These are phyloP conservation scores for Cryptoprocta ferox DNA, from an alignment of 2,797 vertebrate genomes.

Conservation along the genomic window DNA sequence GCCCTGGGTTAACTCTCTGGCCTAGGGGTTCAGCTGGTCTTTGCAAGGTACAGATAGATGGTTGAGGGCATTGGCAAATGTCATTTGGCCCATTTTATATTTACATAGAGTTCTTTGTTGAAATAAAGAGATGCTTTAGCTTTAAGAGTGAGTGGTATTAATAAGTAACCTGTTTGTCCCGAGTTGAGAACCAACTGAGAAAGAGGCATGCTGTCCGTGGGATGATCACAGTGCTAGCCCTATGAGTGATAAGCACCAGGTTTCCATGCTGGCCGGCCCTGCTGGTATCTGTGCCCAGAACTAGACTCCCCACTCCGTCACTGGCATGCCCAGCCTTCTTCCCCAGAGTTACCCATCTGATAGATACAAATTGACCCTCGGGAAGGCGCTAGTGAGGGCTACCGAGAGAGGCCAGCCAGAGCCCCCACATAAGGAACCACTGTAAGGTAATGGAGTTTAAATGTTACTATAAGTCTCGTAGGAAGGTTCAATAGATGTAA, in stretches of 20 bases:
- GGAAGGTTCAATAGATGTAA: background rate
- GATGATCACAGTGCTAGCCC: no score
- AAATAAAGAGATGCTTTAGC: background rate
- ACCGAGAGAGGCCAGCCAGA: no score
- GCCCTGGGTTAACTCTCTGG: background rate
- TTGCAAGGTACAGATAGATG: background rate
- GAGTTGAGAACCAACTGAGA: background rate
- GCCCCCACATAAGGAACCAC: background rate
- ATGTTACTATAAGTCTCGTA: background rate
- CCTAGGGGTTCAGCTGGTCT: background rate
- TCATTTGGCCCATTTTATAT: background rate
- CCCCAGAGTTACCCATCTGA: background rate
- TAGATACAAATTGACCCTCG: background rate
- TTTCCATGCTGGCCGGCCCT: background rate
- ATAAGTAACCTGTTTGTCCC: background rate
- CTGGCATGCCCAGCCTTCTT: background rate
- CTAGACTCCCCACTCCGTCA: background rate
- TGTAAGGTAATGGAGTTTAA: background rate
- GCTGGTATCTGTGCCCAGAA: background rate
- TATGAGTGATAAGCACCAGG: accelerated
- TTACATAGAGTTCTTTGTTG: background rate
- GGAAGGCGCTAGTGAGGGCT: background rate
- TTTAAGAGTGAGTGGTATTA: background rate
- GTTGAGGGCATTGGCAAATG: background rate
- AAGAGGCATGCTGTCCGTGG: accelerated